Base-by-base conservation (phyloP, 2,797 vertebrate genomes). In the Esox lucius region DNA sequence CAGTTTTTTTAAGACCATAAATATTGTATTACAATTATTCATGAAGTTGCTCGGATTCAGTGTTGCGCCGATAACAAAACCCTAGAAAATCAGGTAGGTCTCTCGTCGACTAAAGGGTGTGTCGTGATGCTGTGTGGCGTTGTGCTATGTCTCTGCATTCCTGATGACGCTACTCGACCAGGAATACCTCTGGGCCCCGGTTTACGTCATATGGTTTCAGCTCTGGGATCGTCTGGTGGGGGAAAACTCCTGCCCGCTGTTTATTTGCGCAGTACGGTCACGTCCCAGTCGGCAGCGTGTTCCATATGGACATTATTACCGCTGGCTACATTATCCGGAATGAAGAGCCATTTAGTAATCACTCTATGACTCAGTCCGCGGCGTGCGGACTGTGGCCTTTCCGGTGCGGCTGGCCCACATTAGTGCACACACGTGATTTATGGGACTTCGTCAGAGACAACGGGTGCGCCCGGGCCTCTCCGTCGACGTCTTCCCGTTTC, bases 401-500 rank as follows among this genome's bases (percentile, higher is more conserved):
- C 13, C 13, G 15, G 24, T 64, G 15, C 24, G 15, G 26, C 62
- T 16, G 62, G 28, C 28, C 62, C 62, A 31, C 26, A 16, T 31
- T 31, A 33, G 28, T 3, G 62, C 15, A 31, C 28, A 16, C 28
- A 9, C 3, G 12, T 28, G 62, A 65, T 65, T 65, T 16, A 65
- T 26, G 62, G 28, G 62, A 28, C 62, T 5, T 65, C 65, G 28
- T 65, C 28, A 3, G 24, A 65, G 26, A 33, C 62, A 65, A 65
- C 65, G 62, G 26, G 17, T 16, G 5, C 28, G 24, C 28, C 5
- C 28, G 62, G 24, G 2, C 26, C 24, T 86, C 71, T 84, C 71
- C 83, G 76, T 86, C 74, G 72, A 76, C 82, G 81, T 76, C 80
- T 77, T 80, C 85, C 88, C 87, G 87, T 89, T 88, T 87, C 78